A percentile compares a stretch with the other conserved stretches of the same genome.
Evolutionary conservation across 64 coral and sea anemone species (phyloP).

Genomic region (Montipora cactus): DNA sequence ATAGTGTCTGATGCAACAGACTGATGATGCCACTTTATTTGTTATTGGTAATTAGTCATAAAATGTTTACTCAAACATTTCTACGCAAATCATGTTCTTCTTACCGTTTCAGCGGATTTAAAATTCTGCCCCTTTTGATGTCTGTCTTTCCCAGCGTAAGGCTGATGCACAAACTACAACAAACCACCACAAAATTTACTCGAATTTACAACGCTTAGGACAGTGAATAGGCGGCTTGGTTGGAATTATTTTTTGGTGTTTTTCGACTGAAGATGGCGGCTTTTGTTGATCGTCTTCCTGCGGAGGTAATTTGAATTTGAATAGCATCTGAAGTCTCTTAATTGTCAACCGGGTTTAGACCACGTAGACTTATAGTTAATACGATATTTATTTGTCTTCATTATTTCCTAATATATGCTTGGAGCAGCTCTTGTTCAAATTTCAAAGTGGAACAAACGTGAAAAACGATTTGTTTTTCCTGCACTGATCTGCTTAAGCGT

Average conservation of each 20-base stretch:
- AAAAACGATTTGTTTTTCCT: too few species aligned
- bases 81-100: not conserved
- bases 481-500: too few species aligned
- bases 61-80: too few species aligned
- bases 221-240: not conserved
- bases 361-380: not conserved
- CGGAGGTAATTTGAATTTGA: conserved; percentile 37
- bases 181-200: too few species aligned
- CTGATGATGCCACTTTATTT: too few species aligned
- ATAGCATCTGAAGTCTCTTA: not conserved
- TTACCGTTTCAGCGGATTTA: not conserved
- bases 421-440: not conserved
- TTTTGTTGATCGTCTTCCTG: not conserved
- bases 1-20: too few species aligned
- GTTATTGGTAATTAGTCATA: too few species aligned
- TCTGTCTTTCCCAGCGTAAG: not conserved
- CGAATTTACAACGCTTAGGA: not conserved
- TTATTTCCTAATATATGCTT: not conserved
- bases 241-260: not conserved
- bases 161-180: not conserved
- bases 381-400: not conserved
- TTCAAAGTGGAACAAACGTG: not conserved
- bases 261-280: not conserved
- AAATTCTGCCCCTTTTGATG: too few species aligned
- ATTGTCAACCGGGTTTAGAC: not conserved